Percentiles rank a stretch among this genome's conserved stretches.
Conservation (phyloP, 2,113 vertebrate genomes). For the Micromys minutus region DNA sequence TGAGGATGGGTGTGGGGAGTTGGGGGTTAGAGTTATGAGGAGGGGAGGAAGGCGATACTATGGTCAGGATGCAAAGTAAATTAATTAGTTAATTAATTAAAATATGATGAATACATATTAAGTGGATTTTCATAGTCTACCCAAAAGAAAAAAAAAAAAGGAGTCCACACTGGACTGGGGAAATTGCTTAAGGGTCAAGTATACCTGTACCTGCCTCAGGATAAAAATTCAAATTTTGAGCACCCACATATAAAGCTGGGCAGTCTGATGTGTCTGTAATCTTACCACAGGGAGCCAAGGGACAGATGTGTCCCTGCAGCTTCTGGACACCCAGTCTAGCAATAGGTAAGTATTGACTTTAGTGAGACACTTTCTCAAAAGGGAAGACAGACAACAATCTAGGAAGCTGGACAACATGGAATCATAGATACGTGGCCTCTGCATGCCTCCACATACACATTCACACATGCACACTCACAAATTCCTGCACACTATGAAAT, state of each 20-base stretch:
- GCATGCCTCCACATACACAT: not conserved
- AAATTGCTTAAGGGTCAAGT: not conserved
- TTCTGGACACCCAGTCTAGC: not conserved
- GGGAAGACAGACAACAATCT: not conserved
- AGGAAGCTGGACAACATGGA: not conserved
- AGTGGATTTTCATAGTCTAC: not conserved
- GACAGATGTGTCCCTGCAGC: not conserved
- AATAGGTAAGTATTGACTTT: not conserved
- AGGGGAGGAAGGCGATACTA: not conserved
- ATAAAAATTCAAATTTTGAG: not conserved
- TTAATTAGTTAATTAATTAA: not conserved
- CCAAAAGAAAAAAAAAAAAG: not conserved
- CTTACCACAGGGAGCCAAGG: not conserved
- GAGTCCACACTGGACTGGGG: too few species aligned
- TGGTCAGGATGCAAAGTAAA: not conserved
- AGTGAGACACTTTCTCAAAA: not conserved
- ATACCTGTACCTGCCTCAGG: not conserved
- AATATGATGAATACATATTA: not conserved
- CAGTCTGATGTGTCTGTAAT: not conserved
- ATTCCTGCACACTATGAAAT: too few species aligned
- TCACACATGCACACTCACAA: not conserved
- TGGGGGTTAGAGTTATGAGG: not conserved
- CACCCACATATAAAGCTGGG: not conserved
- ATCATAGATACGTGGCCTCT: not conserved
- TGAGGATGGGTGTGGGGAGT: not conserved